Base-by-base conservation (phyloP, 2,113 vertebrate genomes). In the Okapia johnstoni region DNA sequence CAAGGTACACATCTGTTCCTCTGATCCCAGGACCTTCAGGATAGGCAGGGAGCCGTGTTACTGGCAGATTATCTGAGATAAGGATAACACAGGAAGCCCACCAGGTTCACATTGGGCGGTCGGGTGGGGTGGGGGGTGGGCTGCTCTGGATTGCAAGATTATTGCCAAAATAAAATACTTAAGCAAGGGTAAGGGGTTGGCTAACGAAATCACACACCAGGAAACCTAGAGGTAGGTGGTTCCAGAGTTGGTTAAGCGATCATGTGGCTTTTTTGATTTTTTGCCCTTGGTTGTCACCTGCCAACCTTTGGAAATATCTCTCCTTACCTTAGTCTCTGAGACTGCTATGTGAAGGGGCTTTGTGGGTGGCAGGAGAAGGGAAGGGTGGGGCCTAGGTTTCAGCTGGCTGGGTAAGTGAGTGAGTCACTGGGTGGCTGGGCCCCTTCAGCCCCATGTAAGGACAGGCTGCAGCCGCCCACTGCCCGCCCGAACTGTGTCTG, bases 381-480 rank as follows among this genome's bases (percentile, higher is more conserved):
- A 77, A 93, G 48, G 96, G 97, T 55, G 73, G 77, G 50, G 91
- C 61, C 92, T 33, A 36, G 94, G 77, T 73, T 96, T 79, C n/a
- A 63, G 96, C 89, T 81, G 87, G 86, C 92, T 66, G 63, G 80
- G 85, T 57, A 30, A 77, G 76, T 14, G n/a, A 57, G 36, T 98
- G 97, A 98, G 93, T 98, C 98, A 98, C 54, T 17, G 36, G 48
- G 90, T 54, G 50, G 90, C 93, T 88, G 93, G 91, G 96, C 90
- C 96, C 97, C 96, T 90, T 61, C 40, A 90, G 77, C 77, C 86
- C 92, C 88, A 88, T 63, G 96, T 97, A 96, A 94, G 96, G 95
- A 85, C 93, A 97, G 96, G 88, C 97, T 33, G n/a, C 26, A 90
- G 96, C 97, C 70, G 1, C 98, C 97, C 96, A 97, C 96, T 93